Base-by-base conservation (phyloP, 2,888 invertebrate genomes). In the Acleris sparsana region DNA sequence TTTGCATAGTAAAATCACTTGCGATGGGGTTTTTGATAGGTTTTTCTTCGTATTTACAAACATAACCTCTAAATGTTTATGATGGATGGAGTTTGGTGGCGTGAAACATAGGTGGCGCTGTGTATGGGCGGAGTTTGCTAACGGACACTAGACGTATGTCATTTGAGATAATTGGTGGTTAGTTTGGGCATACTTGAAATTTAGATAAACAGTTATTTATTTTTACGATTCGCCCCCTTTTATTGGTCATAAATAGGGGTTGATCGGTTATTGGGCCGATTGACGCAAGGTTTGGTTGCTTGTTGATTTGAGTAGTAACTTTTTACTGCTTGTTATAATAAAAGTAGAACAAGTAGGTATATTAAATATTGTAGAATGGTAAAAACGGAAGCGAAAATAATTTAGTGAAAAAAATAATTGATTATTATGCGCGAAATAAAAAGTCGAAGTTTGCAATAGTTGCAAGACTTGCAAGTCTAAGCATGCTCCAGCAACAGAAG, bases 21-120 rank as follows among this genome's bases (percentile, higher is more conserved):
- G 56, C 48, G 25, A 29, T 13, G n/a, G 18, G n/a, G 44, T 53
- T 53, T 56, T 63, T 17, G 17, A 9, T 16, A 16, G 46, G 22
- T 51, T 55, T 69, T 65, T 63, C 17, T 53, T 53, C 13, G 5
- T 33, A 63, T 65, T 62, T 70, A 63, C 44, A 39, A 67, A 71
- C 73, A 80, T 88, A 88, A 88, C 87, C 88, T 88, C 75, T 75
- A 84, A 80, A 69, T 63, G 61, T 68, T 69, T 62, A 55, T 74
- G 73, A 74, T 71, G 69, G 67, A 57, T 68, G 53, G 48, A 17
- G 73, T 76, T 77, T 60, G 7, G 53, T 17, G 55, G 44, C 44
- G 58, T 20, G 20, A 62, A 46, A 72, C 70, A 80, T 69, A 88
- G 86, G 86, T 87, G 86, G 83, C 86, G 81, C 48, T 79, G 67